These are phyloP conservation scores for Chrysodeixis includens DNA, from an alignment of 2,888 invertebrate genomes.

Conservation along the genomic window DNA sequence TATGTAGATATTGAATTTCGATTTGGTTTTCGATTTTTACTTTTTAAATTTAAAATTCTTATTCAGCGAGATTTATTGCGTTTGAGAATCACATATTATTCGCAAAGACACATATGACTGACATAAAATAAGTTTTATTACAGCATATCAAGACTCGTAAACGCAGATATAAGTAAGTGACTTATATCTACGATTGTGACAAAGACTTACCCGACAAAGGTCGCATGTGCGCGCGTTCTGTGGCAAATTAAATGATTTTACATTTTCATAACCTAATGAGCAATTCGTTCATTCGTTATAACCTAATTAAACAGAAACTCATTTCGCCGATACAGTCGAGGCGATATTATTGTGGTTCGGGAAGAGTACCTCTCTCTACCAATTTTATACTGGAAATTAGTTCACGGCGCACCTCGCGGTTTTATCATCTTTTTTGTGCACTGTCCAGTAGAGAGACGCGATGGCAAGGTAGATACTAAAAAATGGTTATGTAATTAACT, in stretches of 20 bases:
- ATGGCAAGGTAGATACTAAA: constrained; percentile 1
- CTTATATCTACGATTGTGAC: background rate
- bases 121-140: constrained; percentile 3
- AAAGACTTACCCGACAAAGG: constrained; percentile 4
- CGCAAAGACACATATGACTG: background rate
- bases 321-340: constrained; percentile 9
- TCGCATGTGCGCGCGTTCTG: constrained; percentile 1
- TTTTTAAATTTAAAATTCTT: background rate
- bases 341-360: constrained; percentile 1
- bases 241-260: constrained; percentile 5
- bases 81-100: background rate
- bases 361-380: background rate
- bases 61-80: background rate
- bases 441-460: background rate
- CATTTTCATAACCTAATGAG: constrained; percentile 6
- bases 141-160: background rate
- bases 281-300: constrained; percentile 9
- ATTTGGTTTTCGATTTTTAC: no score
- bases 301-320: constrained; percentile 9
- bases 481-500: background rate
- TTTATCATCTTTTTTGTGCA: background rate
- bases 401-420: constrained; percentile 2
- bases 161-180: no score
- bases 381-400: constrained; percentile 3
- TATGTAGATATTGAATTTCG: no score